These are phyloP conservation scores for Eurosta solidaginis DNA, from an alignment of 1,140 invertebrate genomes.

Conservation along the genomic window DNA sequence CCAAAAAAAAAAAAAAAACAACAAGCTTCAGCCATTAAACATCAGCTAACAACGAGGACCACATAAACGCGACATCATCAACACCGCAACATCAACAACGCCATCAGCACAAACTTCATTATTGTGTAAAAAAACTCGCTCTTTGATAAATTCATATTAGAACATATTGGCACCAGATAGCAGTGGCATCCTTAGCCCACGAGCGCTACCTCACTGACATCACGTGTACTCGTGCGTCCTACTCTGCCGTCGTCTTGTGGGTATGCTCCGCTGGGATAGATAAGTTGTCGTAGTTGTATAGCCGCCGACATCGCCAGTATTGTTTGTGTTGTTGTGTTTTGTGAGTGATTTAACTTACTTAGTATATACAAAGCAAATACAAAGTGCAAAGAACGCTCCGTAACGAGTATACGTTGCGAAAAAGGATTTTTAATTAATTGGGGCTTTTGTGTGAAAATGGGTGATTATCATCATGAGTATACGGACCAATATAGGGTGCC, in stretches of 20 bases:
- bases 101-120: background rate
- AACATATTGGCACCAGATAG: background rate
- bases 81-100: background rate
- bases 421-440: constrained; percentile 20
- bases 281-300: background rate
- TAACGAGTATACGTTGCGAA: constrained; percentile 14
- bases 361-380: background rate
- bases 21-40: constrained; percentile 15
- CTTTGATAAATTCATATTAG: background rate
- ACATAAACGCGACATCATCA: background rate
- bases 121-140: background rate
- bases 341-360: background rate
- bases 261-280: background rate
- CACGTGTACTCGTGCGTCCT: background rate
- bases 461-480: constrained; percentile 52
- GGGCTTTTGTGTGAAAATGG: constrained; percentile 41
- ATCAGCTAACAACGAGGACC: no score
- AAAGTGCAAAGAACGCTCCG: background rate
- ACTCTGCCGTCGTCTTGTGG: no score
- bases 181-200: no score
- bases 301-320: no score
- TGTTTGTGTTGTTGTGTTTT: background rate
- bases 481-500: constrained; percentile 79
- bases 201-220: background rate
- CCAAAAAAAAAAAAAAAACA: no score